These are phyloP conservation scores for Peromyscus californicus DNA, from an alignment of 2,113 vertebrate species.

Conservation along the genomic window DNA sequence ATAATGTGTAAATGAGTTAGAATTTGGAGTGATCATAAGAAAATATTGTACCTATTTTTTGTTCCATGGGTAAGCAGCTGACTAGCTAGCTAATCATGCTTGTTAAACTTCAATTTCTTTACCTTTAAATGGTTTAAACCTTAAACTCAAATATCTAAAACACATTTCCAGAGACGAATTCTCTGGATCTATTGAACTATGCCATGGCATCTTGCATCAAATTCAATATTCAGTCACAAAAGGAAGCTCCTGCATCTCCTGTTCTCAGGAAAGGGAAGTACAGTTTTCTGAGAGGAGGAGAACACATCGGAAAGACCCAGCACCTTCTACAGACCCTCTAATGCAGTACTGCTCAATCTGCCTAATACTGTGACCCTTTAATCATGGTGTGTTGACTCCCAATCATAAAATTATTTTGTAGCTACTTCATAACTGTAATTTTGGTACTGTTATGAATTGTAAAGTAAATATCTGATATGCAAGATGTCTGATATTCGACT, in stretches of 20 bases:
- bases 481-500: neutral
- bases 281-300: neutral
- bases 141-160: constrained; percentile 40
- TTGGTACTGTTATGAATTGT: neutral
- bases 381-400: rapidly evolving
- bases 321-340: neutral
- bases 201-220: neutral
- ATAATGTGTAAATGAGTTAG: constrained; percentile 43
- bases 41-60: neutral
- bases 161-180: neutral
- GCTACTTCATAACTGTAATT: neutral
- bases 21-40: constrained; percentile 16
- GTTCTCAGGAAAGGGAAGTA: neutral
- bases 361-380: neutral
- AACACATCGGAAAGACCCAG: neutral
- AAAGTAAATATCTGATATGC: neutral
- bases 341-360: neutral
- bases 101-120: neutral
- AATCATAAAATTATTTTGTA: neutral
- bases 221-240: neutral
- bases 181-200: no score
- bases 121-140: neutral
- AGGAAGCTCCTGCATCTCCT: neutral
- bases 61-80: constrained; percentile 4
- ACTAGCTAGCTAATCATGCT: neutral